Conservation (phyloP, 2,888 invertebrate species). For the Melinopterus prodromus region DNA sequence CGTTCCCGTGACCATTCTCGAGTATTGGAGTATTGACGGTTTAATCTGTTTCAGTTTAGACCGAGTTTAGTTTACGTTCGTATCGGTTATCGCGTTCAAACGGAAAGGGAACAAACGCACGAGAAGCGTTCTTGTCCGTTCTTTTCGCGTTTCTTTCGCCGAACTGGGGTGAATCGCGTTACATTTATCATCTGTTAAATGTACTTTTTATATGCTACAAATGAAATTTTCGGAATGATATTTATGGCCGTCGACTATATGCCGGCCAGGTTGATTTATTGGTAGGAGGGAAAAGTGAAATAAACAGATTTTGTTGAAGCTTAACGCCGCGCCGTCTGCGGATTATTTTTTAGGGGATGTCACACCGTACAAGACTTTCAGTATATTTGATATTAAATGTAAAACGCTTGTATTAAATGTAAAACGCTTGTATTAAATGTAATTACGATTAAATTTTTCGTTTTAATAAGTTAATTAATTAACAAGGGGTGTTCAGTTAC, state of each 20-base stretch:
- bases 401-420: no score
- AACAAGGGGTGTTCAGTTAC: no score
- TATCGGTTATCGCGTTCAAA: conserved; percentile 16
- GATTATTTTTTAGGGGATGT: background rate
- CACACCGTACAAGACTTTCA: background rate
- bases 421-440: no score
- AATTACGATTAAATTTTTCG: no score
- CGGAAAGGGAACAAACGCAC: background rate
- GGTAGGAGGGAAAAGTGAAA: background rate
- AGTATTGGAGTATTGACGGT: conserved; percentile 31
- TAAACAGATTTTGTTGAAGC: conserved; percentile 15
- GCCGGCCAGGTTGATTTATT: conserved; percentile 16
- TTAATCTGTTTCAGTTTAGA: conserved; percentile 35
- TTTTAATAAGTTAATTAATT: no score
- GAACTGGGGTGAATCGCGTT: background rate
- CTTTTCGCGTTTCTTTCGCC: conserved; percentile 18
- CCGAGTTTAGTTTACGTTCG: conserved; percentile 15
- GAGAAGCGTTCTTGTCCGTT: no score
- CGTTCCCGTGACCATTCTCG: conserved; percentile 31
- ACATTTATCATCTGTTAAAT: conserved; percentile 27
- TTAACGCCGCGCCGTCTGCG: conserved; percentile 14
- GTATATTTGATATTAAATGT: no score
- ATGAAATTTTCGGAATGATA: conserved; percentile 27
- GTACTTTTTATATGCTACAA: conserved; percentile 30
- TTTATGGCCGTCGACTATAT: conserved; percentile 7